A percentile compares a stretch with the other conserved stretches of the same genome.
These are phyloP conservation scores for Gadus chalcogrammus DNA, from an alignment of 2,113 vertebrate genomes.

Conservation along the genomic window DNA sequence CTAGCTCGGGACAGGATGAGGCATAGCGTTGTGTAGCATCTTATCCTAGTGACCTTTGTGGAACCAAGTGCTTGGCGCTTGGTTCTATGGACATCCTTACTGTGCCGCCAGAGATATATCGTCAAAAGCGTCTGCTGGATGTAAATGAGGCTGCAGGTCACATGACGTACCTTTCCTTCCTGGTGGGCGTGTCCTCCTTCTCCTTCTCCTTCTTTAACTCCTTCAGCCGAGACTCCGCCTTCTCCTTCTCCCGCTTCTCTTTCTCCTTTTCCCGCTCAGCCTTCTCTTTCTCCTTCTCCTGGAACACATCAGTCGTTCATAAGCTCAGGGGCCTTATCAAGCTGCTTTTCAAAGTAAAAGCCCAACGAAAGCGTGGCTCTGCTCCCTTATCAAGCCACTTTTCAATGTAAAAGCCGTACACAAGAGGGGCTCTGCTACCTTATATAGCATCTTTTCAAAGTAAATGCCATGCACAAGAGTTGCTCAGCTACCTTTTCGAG, in stretches of 20 bases:
- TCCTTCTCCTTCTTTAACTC: slow-evolving; percentile 80
- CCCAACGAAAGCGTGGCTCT: too few relatives aligned
- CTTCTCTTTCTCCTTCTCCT: slow-evolving; percentile 96
- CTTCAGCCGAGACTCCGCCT: slow-evolving; percentile 85
- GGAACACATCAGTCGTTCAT: slow-evolving; percentile 6
- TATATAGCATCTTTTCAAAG: too few relatives aligned
- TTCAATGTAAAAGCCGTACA: too few relatives aligned
- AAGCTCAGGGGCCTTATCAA: neutral
- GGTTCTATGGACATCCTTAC: too few relatives aligned
- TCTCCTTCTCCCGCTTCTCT: slow-evolving; percentile 87
- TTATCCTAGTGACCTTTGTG: too few relatives aligned
- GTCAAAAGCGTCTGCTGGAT: neutral
- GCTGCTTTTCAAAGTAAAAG: neutral
- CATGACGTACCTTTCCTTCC: slow-evolving; percentile 86
- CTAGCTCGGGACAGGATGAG: neutral
- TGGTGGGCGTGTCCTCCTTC: slow-evolving; percentile 91
- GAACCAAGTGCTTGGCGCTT: too few relatives aligned
- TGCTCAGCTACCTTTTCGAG: too few relatives aligned
- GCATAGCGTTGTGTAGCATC: too few relatives aligned
- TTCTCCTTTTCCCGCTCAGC: slow-evolving; percentile 89
- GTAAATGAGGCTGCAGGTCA: neutral
- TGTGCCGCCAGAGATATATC: too few relatives aligned
- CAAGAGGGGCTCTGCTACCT: too few relatives aligned
- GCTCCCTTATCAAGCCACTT: neutral
- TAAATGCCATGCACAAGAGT: too few relatives aligned